Percentiles rank a stretch among this genome's conserved stretches.
phyloP scores from a whole-genome alignment of 2,797 vertebrate genomes.

The Pantherophis alleghaniensis region DNA sequence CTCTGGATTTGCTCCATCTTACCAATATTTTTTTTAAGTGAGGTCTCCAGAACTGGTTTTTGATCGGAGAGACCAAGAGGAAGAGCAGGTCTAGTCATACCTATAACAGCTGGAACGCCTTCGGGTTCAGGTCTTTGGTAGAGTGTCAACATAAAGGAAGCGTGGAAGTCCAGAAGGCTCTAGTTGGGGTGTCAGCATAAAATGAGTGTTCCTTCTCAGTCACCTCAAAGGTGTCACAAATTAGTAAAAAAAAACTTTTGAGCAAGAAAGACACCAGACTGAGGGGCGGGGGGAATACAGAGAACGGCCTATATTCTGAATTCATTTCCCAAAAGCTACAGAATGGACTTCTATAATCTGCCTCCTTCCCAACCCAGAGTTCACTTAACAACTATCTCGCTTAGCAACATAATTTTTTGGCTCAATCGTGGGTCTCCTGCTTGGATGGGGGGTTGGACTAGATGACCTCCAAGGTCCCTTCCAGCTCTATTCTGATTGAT shows the following conservation, averaged over 20 bases:
- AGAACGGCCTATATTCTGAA: not conserved
- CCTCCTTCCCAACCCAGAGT: too few relatives aligned
- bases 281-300: too few relatives aligned
- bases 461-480: too few relatives aligned
- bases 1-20: not conserved
- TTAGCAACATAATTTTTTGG: too few relatives aligned
- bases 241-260: not conserved
- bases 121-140: not conserved
- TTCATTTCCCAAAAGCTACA: not conserved
- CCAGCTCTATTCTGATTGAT: too few relatives aligned
- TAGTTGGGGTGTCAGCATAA: too few relatives aligned
- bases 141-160: not conserved
- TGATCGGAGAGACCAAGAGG: not conserved
- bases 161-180: too few relatives aligned
- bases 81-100: not conserved
- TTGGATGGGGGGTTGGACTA: too few relatives aligned
- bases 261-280: not conserved
- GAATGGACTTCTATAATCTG: not conserved
- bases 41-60: not conserved
- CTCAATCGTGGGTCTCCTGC: too few relatives aligned
- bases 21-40: not conserved
- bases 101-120: too few relatives aligned
- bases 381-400: too few relatives aligned
- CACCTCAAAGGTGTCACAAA: not conserved
- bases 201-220: not conserved